phyloP scores from a whole-genome alignment of 2,888 invertebrate species.

The Agrochola circellaris region DNA sequence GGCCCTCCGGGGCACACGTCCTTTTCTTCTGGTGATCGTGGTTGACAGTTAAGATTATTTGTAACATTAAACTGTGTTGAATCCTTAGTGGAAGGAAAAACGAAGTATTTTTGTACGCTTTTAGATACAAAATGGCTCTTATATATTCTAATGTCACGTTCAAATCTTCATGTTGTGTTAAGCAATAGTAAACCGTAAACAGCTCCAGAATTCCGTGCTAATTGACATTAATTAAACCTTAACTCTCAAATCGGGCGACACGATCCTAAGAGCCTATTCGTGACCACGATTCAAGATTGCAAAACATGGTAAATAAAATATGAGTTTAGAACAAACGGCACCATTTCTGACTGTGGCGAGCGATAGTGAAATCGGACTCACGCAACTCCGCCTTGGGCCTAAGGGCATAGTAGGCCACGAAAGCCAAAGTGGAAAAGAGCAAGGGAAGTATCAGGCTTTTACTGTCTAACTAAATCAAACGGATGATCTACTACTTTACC shows the following conservation, averaged over 20 bases:
- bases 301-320: conserved; percentile 37
- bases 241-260: conserved; percentile 16
- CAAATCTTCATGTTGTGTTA: not conserved
- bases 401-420: not conserved
- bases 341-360: conserved; percentile 18
- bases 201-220: conserved; percentile 26
- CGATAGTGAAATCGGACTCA: conserved; percentile 29
- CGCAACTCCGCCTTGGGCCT: conserved; percentile 18
- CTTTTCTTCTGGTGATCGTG: not conserved
- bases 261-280: conserved; percentile 34
- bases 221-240: conserved; percentile 40
- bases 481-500: conserved; percentile 10
- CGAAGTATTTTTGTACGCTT: not conserved
- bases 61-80: not conserved
- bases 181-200: conserved; percentile 8
- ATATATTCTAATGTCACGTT: not conserved
- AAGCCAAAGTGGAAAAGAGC: not conserved
- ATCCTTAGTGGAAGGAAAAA: not conserved
- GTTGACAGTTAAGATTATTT: not conserved
- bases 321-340: conserved; percentile 26
- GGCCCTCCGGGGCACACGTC: not conserved
- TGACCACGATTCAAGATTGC: conserved; percentile 41
- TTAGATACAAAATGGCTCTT: not conserved
- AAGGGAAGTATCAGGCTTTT: not conserved
- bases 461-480: conserved; percentile 11